Conservation (phyloP, 2,888 invertebrate genomes). For the Baronia brevicornis region DNA sequence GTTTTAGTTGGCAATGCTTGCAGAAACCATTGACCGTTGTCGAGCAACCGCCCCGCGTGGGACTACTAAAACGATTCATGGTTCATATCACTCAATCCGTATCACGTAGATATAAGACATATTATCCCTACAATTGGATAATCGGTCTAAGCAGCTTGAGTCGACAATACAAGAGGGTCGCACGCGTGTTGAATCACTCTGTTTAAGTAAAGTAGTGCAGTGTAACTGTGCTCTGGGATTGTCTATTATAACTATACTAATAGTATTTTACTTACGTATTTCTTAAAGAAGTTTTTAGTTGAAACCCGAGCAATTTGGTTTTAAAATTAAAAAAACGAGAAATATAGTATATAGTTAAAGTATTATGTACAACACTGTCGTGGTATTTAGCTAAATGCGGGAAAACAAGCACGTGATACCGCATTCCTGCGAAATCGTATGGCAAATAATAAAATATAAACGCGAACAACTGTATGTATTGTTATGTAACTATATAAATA, state of each 20-base stretch:
- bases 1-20: constrained; percentile 10
- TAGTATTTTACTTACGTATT: constrained; percentile 6
- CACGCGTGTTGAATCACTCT: constrained; percentile 48
- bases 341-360: constrained; percentile 1
- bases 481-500: too few species aligned
- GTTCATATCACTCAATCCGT: constrained; percentile 18
- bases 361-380: not conserved
- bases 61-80: constrained; percentile 23
- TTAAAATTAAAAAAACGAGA: too few species aligned
- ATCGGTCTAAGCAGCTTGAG: constrained; percentile 21
- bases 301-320: too few species aligned
- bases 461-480: too few species aligned
- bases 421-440: constrained; percentile 11
- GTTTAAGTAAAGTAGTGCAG: constrained; percentile 57
- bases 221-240: constrained; percentile 49
- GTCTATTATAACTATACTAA: too few species aligned
- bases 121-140: constrained; percentile 15
- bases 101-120: constrained; percentile 24
- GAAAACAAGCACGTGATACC: constrained; percentile 6
- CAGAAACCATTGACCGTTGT: constrained; percentile 42
- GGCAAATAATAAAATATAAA: constrained; percentile 7
- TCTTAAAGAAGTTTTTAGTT: constrained; percentile 1
- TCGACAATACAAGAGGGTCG: constrained; percentile 53
- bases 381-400: not conserved
- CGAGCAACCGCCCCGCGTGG: constrained; percentile 36